Base-by-base conservation (phyloP, 2,797 vertebrate species). In the Buceros bicornis region DNA sequence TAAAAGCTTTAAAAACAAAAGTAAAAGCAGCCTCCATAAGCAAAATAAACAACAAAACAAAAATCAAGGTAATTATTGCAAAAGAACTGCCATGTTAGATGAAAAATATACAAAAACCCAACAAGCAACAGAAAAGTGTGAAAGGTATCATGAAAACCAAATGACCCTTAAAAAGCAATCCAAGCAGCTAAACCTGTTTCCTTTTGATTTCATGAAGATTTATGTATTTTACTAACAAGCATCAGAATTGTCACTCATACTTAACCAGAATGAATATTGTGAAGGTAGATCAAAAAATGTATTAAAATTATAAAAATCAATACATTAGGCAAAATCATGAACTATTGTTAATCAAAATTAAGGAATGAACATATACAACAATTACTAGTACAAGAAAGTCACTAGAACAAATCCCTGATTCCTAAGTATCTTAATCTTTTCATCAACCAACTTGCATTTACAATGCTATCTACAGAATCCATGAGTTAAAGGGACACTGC, bases 71-170 rank as follows among this genome's bases (percentile, higher is more conserved):
- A 96, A 94, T 96, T 88, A 95, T 76, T 87, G 95, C 69, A 95
- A 97, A 97, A 97, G 91, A 97, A 96, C 82, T 96, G 91, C 94
- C 93, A 96, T 92, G 96, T 97, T 97, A 98, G 97, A 95, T 95
- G 96, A 96, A 94, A 96, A 98, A 85, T 93, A 92, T 80, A 96
- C 82, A 95, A 96, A 96, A 98, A 93, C 87, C 72, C 93, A 97
- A 97, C 94, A 95, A 98, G 97, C 97, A 98, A 98, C 95, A 97
- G 97, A 97, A 96, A 97, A 93, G 85, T 87, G 91, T 96, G 96
- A 94, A 95, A 92, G 89, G 77, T 97, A 87, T 87, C 66, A 91
- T 80, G 95, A 95, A 97, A 93, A 97, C 80, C 96, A 97, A 96
- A 95, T 73, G 95, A 91, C 33, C 79, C 87, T 90, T 89, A 54